Evolutionary conservation across 2,113 vertebrate species (phyloP), one percentile per base, ranked within the genome.

Genomic region (Tychaedon coryphoeus): DNA sequence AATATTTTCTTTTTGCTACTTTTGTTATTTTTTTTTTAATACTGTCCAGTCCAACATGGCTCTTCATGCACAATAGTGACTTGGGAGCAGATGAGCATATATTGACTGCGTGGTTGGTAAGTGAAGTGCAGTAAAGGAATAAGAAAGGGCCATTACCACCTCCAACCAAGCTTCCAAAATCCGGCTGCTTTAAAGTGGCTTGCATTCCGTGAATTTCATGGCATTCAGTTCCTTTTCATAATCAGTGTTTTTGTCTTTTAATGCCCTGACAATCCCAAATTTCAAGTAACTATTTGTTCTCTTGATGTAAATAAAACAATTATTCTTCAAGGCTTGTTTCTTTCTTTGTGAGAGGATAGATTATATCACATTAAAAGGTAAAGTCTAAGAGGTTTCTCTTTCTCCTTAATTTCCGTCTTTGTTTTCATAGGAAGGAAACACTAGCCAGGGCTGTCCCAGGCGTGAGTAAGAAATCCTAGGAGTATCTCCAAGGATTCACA

Each of bases 401-500:
- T 57, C 71, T 61, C 57, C 31, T 71, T 75, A 29, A 75, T 71
- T n/a, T 78, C 53, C 80, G 54, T 86, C 50, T 96, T 76, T 80
- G 25, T 67, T 95, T 94, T 88, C 22, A 43, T 16, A 53, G 60
- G 31, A 67, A 69, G 15, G 58, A 76, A 92, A 80, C 15, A 19
- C 71, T 81, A 90, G 74, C 43, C 22, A 78, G 36, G 42, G 64
- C 81, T 93, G 45, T 94, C 91, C 75, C n/a, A 74, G 26, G 42
- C 45, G 80, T 69, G 75, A 86, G 48, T 74, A 62, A 80, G 95
- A 95, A 69, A 71, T 90, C 83, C 47, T 58, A 83, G 92, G 83
- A 95, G 19, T 29, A 78, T 92, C 82, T 91, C 70, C 57, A 79
- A 94, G 86, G 94, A 97, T 96, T 97, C 89, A 94, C 93, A 47